Evolutionary conservation across 2,888 invertebrate genomes (phyloP), one percentile per base, ranked within the genome.

Genomic region (Metalampra italica): DNA sequence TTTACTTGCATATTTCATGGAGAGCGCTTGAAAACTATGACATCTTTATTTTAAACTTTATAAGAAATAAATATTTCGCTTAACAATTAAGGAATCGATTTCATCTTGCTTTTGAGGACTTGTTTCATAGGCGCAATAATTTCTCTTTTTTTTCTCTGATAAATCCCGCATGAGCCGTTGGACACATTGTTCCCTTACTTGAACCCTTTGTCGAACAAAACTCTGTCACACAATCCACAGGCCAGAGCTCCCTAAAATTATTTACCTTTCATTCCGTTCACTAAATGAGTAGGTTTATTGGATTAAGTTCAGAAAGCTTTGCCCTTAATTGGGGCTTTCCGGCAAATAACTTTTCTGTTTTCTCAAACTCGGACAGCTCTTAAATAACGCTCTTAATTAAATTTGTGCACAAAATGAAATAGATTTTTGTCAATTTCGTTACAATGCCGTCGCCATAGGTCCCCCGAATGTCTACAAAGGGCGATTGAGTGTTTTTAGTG

Each of bases 241-340:
- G 63, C 55, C 64, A 59, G 51, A 55, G 53, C 68, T 68, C 68
- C 78, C 74, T 79, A 78, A 86, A 83, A 86, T 85, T 82, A 86
- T 85, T 86, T 86, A 87, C 84, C 82, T 84, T 85, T 80, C 79
- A 80, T 87, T 85, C 75, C 74, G 78, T 75, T 82, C 80, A 80
- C 81, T 85, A 85, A 88, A 85, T 82, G 85, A 84, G 87, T 84
- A 84, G 86, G 77, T 86, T 88, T 86, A 88, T 87, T 86, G 85
- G 86, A 88, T 88, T 87, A 87, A 81, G 82, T 83, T 80, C 82
- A 86, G 79, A 84, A 86, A 83, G 87, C 87, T 82, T 81, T 74
- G 79, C 82, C 82, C 84, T 81, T 88, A 88, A 87, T 88, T 88
- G 85, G 85, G 78, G 87, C 84, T 86, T 82, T 82, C 81, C 80